Percentiles rank a stretch among this genome's conserved stretches.
These are phyloP conservation scores for Metridium senile DNA, from an alignment of 92 coral and sea anemone genomes.

Conservation along the genomic window DNA sequence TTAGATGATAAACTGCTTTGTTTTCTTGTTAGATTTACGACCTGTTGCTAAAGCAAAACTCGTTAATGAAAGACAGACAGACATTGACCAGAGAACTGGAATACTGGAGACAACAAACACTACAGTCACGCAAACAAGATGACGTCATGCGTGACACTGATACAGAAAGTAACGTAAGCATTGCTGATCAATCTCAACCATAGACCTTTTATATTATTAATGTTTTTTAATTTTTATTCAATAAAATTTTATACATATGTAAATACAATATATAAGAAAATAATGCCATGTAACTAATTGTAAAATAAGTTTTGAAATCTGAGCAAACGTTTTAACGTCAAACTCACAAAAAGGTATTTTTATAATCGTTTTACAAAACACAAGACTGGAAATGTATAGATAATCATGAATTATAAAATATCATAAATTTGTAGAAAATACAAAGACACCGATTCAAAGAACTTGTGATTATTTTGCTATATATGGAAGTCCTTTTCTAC, in stretches of 20 bases:
- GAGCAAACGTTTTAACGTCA: neutral
- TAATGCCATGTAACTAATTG: neutral
- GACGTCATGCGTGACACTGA: constrained; percentile 63
- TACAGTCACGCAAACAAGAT: constrained; percentile 50
- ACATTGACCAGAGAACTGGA: constrained; percentile 78
- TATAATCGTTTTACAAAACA: too few relatives aligned
- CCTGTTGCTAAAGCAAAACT: constrained; percentile 74
- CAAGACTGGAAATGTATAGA: too few relatives aligned
- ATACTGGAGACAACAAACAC: constrained; percentile 67
- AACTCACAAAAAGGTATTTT: neutral
- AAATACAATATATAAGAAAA: neutral
- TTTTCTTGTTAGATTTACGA: constrained; percentile 65
- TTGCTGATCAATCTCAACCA: constrained; percentile 23
- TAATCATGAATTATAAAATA: too few relatives aligned
- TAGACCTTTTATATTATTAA: neutral
- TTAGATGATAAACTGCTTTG: neutral
- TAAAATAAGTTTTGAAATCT: neutral
- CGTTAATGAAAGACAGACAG: constrained; percentile 85
- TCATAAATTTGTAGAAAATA: too few relatives aligned
- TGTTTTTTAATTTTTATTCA: constrained; percentile 15
- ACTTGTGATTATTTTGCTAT: too few relatives aligned
- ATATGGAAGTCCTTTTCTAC: too few relatives aligned
- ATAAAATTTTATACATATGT: neutral
- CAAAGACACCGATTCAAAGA: too few relatives aligned
- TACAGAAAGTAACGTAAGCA: constrained; percentile 73